Percentiles rank a stretch among this genome's conserved stretches.
phyloP scores from a whole-genome alignment of 2,888 invertebrate genomes.

The Blomia tropicalis region DNA sequence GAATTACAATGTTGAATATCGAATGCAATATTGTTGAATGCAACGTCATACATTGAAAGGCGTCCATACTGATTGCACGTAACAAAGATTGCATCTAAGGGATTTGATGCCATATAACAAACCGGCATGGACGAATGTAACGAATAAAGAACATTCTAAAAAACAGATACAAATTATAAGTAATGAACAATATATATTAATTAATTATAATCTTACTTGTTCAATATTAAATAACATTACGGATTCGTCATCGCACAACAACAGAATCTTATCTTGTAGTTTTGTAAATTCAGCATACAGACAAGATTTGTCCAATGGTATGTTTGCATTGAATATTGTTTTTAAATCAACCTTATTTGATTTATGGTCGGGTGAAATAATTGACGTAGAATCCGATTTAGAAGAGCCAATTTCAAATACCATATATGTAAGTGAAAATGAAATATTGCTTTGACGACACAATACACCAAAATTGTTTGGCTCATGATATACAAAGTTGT shows the following conservation, averaged over 20 bases:
- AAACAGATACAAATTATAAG: not conserved
- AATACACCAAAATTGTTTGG: not conserved
- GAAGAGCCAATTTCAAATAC: not conserved
- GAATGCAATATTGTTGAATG: slow-evolving; percentile 21
- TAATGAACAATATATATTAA: not conserved
- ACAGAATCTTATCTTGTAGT: slow-evolving; percentile 19
- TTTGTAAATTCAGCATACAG: slow-evolving; percentile 20
- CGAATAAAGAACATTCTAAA: slow-evolving; percentile 16
- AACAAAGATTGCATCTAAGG: slow-evolving; percentile 23
- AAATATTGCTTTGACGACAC: slow-evolving; percentile 4
- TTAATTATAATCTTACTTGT: not conserved
- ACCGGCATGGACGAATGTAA: slow-evolving; percentile 21
- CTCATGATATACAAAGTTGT: not conserved
- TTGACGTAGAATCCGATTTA: not conserved
- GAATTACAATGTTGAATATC: slow-evolving; percentile 6
- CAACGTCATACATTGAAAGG: slow-evolving; percentile 22
- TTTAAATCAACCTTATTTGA: not conserved
- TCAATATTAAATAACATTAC: slow-evolving; percentile 24
- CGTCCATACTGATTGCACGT: slow-evolving; percentile 20
- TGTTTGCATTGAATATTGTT: not conserved
- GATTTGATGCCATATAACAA: slow-evolving; percentile 13
- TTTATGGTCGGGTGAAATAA: not conserved
- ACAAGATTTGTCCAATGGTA: slow-evolving; percentile 19
- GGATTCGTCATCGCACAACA: slow-evolving; percentile 23
- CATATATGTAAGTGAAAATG: not conserved